Base-by-base conservation (phyloP, 2,888 invertebrate genomes). In the Papilio demoleus region DNA sequence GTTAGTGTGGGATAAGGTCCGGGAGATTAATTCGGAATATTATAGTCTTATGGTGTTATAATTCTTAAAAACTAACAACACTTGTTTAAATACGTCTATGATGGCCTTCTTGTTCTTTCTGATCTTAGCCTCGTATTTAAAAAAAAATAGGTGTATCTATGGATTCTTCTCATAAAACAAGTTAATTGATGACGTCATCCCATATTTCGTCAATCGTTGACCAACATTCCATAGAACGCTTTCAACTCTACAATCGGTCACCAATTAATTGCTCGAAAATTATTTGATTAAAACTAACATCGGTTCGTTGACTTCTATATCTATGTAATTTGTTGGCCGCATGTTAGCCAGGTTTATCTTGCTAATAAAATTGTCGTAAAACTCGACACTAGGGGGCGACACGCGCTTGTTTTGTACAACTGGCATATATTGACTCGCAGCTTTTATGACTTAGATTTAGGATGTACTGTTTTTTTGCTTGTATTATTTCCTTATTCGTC, bases 301-400 rank as follows among this genome's bases (percentile, higher is more conserved):
- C 75, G 73, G 79, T 83, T 84, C 86, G 77, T 80, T 84, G 86
- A 84, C 86, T 79, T 79, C 75, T 17, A 75, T 83, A 83, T 84
- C 81, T 74, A 77, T 77, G 75, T 75, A 84, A 86, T 87, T 88
- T 83, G 85, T 85, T 17, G 72, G 77, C 77, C 77, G 79, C 76
- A 77, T 79, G 77, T 78, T 66, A 72, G 67, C 67, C 62, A 72
- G 76, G 78, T 84, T 81, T 87, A 87, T 88, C 85, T 73, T 58
- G 64, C 68, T 79, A 82, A 81, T 89, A 85, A 89, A 89, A 88
- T 71, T 72, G 77, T 84, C 88, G 84, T 89, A 85, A 89, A 88
- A 88, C 74, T 70, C 73, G 82, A 84, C 80, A 81, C 81, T 78
- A 72, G 71, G 72, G 77, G 76, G 24, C 77, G 75, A 81, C 79